Base-by-base conservation (phyloP, 92 coral and sea anemone genomes). In the Paragorgia papillata region DNA sequence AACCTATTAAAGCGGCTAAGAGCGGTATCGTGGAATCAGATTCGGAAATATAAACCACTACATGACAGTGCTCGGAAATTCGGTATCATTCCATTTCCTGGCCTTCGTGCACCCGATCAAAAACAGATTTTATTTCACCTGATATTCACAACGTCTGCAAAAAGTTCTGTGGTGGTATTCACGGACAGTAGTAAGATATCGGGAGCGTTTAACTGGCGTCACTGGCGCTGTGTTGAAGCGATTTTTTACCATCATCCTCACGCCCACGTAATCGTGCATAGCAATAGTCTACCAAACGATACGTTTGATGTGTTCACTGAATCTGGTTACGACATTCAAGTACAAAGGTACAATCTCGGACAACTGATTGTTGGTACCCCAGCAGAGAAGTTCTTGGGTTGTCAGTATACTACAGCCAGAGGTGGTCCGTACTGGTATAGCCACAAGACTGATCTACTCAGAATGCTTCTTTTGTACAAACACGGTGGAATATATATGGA, bases 151-250 rank as follows among this genome's bases (percentile, higher is more conserved):
- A 50, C 76, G 12, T 48, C 76, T 13, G 17, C 17, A 0, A 14
- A 6, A 2, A 28, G 22, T 19, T n/a, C n/a, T n/a, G n/a, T n/a
- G n/a, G 48, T 43, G 0, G n/a, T n/a, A n/a, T n/a, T n/a, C n/a
- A n/a, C n/a, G n/a, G n/a, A n/a, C n/a, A n/a, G n/a, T n/a, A n/a
- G n/a, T n/a, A n/a, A n/a, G n/a, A n/a, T n/a, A n/a, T 1, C 24
- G 0, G 33, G 54, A 1, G 9, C 14, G 18, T 77, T 77, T 24
- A 62, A 22, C 61, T 63, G 82, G 82, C 58, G 48, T 22, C 82
- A 77, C 57, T 77, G 82, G 76, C 82, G 82, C 40, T 77, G 74
- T 35, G 29, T 62, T 40, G 82, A 80, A 69, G 54, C 79, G 1
- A 69, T 71, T 26, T 61, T 80, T 33, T 53, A 71, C 18, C 70